phyloP scores from a whole-genome alignment of 1,140 invertebrate genomes.

The Brachionus angularis region DNA sequence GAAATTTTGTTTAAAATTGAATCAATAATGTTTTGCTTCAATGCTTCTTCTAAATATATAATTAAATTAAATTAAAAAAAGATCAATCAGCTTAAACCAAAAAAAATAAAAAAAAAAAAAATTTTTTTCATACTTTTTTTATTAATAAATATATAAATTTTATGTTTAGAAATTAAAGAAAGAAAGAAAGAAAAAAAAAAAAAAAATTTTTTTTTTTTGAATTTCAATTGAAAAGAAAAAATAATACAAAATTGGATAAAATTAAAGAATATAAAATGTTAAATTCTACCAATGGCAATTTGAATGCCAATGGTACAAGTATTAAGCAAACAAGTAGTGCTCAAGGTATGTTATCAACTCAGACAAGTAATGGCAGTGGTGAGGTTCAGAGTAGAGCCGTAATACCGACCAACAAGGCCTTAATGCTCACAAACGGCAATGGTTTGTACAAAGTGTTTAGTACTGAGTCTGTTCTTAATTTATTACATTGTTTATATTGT shows the following conservation, averaged over 20 bases:
- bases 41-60: slow-evolving; percentile 5
- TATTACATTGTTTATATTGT: slow-evolving; percentile 43
- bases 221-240: not conserved
- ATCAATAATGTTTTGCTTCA: slow-evolving; percentile 30
- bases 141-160: not conserved
- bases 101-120: not conserved
- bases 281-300: slow-evolving; percentile 37
- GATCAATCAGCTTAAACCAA: slow-evolving; percentile 37
- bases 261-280: slow-evolving; percentile 35
- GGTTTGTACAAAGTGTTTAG: slow-evolving; percentile 44
- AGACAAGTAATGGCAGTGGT: no score
- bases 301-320: slow-evolving; percentile 12
- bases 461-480: slow-evolving; percentile 39
- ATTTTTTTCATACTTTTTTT: no score
- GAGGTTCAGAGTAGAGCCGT: no score
- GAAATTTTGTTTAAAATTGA: no score
- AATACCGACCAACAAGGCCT: slow-evolving; percentile 19
- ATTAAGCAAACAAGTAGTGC: not conserved
- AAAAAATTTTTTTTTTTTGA: not conserved
- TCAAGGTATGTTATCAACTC: no score
- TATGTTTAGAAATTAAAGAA: not conserved
- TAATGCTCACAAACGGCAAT: slow-evolving; percentile 40
- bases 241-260: slow-evolving; percentile 29
- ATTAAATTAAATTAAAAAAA: slow-evolving; percentile 41
- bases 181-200: not conserved